Evolutionary conservation across 2,797 vertebrate genomes (phyloP), one percentile per base, ranked within the genome.

Genomic region (Rhabdomys pumilio): DNA sequence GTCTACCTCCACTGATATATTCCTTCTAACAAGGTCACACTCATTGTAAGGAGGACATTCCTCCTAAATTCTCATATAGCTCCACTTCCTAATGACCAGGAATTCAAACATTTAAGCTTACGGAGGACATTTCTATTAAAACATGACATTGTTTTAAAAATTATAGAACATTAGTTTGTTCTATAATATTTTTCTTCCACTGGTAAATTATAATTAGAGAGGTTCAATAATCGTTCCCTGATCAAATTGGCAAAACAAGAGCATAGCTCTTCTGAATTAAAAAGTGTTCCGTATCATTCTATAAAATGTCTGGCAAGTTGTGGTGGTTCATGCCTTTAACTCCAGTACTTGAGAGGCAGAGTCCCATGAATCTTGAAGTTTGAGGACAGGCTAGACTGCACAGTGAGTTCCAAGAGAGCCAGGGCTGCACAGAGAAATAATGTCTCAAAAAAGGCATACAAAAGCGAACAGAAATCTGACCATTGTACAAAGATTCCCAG

Each of bases 181-280:
- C 53, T n/a, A 20, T 34, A 20, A 11, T 75, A 7, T 90, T 22
- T 69, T 63, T 1, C 34, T 95, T 41, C 67, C 13, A 77, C 91
- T 73, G 55, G 1, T 22, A 24, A 89, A 88, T 5, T 22, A 69
- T 82, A 84, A 75, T 29, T 59, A 69, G 17, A 88, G 0, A 93
- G 19, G 5, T 10, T 87, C 82, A 85, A 63, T 91, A 85, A 57
- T 89, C 91, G 50, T 92, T 94, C 10, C 41, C 47, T 55, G 24
- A 95, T 63, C 12, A 90, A 80, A 95, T 92, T 53, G n/a, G 7
- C 31, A 89, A 82, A 50, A 50, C n/a, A 50, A 67, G 88, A 93
- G 34, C 1, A 4, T 15, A 95, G 11, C 1, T 80, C 2, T 94
- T 22, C 81, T 89, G 34, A 88, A 88, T 81, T 22, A 31, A 76